Evolutionary conservation across 2,888 invertebrate genomes (phyloP).

Genomic region (Nephrotoma appendiculata): DNA sequence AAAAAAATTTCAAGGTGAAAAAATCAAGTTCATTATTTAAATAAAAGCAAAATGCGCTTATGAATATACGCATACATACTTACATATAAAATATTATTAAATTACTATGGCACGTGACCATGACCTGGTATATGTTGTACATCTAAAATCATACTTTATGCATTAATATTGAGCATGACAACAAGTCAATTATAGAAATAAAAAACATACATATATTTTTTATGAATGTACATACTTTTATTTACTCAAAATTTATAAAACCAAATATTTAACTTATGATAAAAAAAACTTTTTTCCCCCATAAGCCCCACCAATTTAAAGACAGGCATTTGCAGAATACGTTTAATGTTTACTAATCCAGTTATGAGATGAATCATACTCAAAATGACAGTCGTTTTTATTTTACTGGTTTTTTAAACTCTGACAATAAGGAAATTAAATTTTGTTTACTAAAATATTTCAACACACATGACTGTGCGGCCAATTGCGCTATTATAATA

Average conservation of each 20-base stretch:
- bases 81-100: not conserved
- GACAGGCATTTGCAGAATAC: not conserved
- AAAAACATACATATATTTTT: not conserved
- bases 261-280: not conserved
- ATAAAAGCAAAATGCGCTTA: too few species aligned
- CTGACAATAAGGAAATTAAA: not conserved
- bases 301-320: not conserved
- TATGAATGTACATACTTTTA: not conserved
- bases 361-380: not conserved
- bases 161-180: not conserved
- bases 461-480: not conserved
- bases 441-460: not conserved
- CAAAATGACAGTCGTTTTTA: not conserved
- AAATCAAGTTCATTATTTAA: not conserved
- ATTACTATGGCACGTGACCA: not conserved
- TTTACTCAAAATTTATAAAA: not conserved
- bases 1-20: not conserved
- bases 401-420: not conserved
- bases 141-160: not conserved
- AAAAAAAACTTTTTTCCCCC: not conserved
- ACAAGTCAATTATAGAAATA: not conserved
- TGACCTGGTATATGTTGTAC: not conserved
- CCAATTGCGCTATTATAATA: not conserved
- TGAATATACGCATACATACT: too few species aligned
- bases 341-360: not conserved